Base-by-base conservation (phyloP, 53 echinoderm and acorn worm species). In the Crossaster papposus region DNA sequence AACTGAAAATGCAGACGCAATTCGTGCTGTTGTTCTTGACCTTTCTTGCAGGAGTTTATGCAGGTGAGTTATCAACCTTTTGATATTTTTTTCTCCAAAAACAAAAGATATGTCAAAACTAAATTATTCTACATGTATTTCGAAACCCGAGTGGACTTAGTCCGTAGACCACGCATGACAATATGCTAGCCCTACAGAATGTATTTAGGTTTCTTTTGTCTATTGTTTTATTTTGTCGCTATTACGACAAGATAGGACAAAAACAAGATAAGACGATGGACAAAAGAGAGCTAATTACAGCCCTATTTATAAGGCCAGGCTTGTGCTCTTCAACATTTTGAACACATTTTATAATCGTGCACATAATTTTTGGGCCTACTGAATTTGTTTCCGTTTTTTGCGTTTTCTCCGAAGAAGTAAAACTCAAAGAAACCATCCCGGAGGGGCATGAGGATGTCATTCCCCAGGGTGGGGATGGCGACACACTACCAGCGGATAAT, bases 401-500 rank as follows among this genome's bases (percentile, higher is more conserved):
- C 12, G 11, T 31, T 87, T 87, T 87, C 35, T 55, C 50, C 77
- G 87, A 75, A 87, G 87, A 79, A 91, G 85, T 91, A 14, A 78
- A 79, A 83, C 65, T 91, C 17, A 85, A 79, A 1, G 78, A 84
- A 10, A 29, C 83, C 64, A 10, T 54, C 10, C 31, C 81, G 13
- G 72, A 72, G 28, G 62, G 63, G 38, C 78, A 24, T 24, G 80
- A 54, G 3, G 72, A 36, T 38, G 58, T 51, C 24, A 35, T 28
- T 8, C 31, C 34, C 6, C 58, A 72, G 34, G 33, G 33, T 20
- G 68, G 13, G 22, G 68, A 83, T 2, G 17, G 33, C 65, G 75
- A 33, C 14, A 44, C 44, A 44, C n/a, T n/a, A n/a, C 31, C 35
- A 17, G 11, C 75, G 6, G 31, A 75, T 50, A 8, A 17, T 1